Evolutionary conservation across 1,140 invertebrate genomes (phyloP).

Genomic region (Oncopeltus fasciatus): DNA sequence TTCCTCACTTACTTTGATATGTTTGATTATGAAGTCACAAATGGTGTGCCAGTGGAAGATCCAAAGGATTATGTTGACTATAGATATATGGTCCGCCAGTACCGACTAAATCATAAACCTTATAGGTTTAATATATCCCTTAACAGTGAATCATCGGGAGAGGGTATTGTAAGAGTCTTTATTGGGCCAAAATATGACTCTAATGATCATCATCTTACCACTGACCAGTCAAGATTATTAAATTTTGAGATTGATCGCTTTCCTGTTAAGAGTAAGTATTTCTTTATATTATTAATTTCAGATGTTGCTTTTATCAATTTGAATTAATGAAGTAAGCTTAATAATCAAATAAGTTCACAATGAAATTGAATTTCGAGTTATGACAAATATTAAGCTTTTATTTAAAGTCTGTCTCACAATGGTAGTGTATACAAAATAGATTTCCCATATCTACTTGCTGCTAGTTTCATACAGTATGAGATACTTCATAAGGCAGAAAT

Average conservation of each 20-base stretch:
- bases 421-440: too few relatives aligned
- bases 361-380: too few relatives aligned
- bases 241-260: slow-evolving; percentile 31
- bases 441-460: too few relatives aligned
- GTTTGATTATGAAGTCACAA: slow-evolving; percentile 9
- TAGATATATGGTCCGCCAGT: slow-evolving; percentile 37
- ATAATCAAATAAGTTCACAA: too few relatives aligned
- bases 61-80: slow-evolving; percentile 44
- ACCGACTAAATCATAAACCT: slow-evolving; percentile 42
- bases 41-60: slow-evolving; percentile 37
- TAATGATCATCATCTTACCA: slow-evolving; percentile 31
- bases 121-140: slow-evolving; percentile 46
- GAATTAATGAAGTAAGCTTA: too few relatives aligned
- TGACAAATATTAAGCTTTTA: too few relatives aligned
- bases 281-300: too few relatives aligned
- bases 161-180: slow-evolving; percentile 46
- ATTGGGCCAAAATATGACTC: slow-evolving; percentile 51
- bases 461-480: too few relatives aligned
- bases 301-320: too few relatives aligned
- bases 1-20: slow-evolving; percentile 13
- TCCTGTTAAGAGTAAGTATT: slow-evolving; percentile 22
- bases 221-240: slow-evolving; percentile 21
- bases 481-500: too few relatives aligned
- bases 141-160: slow-evolving; percentile 36
- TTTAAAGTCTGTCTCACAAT: too few relatives aligned